A percentile compares a stretch with the other conserved stretches of the same genome.
Conservation (phyloP, 1,140 invertebrate species). For the Conus ventricosus region DNA sequence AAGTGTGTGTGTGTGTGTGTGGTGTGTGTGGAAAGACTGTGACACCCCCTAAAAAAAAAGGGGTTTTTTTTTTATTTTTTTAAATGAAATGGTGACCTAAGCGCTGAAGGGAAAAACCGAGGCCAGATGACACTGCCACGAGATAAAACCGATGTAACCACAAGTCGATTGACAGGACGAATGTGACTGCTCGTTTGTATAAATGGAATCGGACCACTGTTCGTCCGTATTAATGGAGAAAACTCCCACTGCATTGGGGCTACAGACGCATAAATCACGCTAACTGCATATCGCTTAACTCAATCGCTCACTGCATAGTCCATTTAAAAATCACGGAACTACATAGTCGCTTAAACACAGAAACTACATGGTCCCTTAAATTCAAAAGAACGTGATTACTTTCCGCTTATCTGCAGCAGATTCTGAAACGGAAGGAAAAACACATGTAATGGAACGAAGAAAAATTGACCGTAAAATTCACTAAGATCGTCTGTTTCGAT, state of each 20-base stretch:
- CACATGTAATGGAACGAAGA: background rate
- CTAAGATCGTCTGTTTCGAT: background rate
- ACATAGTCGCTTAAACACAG: background rate
- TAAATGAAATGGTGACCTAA: too few relatives aligned
- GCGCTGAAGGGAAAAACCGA: too few relatives aligned
- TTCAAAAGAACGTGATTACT: background rate
- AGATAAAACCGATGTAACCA: too few relatives aligned
- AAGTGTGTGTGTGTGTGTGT: too few relatives aligned
- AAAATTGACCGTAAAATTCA: background rate
- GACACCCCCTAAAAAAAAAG: too few relatives aligned
- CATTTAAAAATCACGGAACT: background rate
- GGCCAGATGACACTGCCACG: too few relatives aligned
- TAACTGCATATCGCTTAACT: background rate
- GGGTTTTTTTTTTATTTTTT: too few relatives aligned
- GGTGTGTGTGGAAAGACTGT: too few relatives aligned
- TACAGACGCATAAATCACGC: background rate
- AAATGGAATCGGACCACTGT: background rate
- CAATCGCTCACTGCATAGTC: background rate
- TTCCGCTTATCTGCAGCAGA: background rate
- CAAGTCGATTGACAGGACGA: too few relatives aligned
- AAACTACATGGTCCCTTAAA: background rate
- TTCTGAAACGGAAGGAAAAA: background rate
- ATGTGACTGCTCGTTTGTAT: background rate
- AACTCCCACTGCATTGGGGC: background rate
- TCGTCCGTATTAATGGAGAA: background rate